Base-by-base conservation (phyloP, 2,888 invertebrate species). In the Cantharis rustica region DNA sequence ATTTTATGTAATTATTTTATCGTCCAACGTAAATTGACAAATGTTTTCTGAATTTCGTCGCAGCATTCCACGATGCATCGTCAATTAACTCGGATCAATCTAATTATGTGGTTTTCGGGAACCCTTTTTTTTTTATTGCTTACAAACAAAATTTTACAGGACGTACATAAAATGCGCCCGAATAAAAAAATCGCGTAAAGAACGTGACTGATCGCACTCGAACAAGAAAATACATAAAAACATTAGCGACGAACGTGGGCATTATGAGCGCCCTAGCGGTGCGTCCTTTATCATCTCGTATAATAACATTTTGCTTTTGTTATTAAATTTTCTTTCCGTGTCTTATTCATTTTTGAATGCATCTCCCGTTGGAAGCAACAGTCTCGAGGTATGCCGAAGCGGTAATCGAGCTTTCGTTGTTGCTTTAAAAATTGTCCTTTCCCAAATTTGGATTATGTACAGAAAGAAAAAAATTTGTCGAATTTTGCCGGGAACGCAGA, bases 291-390 rank as follows among this genome's bases (percentile, higher is more conserved):
- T 76, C 71, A 76, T 80, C 73, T 76, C 72, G 71, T 69, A 74
- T 74, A 74, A 76, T 76, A 69, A 72, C 74, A 75, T 77, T 77
- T 77, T 73, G 74, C 68, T 66, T 75, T 72, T 74, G 75, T 71
- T 75, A 74, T 76, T 76, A 75, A 74, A 73, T 77, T 79, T 73
- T 72, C 73, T 78, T 63, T 64, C 70, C 66, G 69, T 69, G 69
- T 69, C 69, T 75, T 66, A 72, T 63, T 72, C 64, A 68, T 72
- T 78, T 78, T 75, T 61, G 68, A 62, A 26, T 66, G 16, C 64
- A 16, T 70, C 75, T 72, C 76, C 23, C 23, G 75, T 77, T 71
- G 63, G 75, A 81, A 78, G 80, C 80, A 77, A 78, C 77, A 79
- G 77, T 78, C 75, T 69, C 31, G 73, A 70, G 75, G 79, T 20